Evolutionary conservation across 2,888 invertebrate species (phyloP), one percentile per base, ranked within the genome.

Genomic region (Ophion obscuratus): DNA sequence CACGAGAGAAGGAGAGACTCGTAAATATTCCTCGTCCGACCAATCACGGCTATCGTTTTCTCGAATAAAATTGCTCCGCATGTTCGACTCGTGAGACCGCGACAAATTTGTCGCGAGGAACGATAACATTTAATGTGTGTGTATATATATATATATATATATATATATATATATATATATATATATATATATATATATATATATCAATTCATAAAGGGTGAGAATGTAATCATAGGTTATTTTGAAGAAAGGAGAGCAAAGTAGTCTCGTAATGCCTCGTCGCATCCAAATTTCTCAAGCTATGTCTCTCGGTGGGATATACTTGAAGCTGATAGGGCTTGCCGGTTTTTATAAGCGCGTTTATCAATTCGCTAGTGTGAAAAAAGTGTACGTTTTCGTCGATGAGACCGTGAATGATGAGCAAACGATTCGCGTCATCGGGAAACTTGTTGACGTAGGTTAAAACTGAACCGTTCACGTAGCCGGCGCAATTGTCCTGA

Each of bases 361-460:
- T 97, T 36, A 99, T 97, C 85, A 99, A 95, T 89, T 97, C 97
- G 91, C 98, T 98, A 17, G 99, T 99, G 94, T 99, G 99, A 90
- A 97, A 97, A 94, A 99, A 99, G 94, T 99, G 99, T 0, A 99
- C 99, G 94, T 99, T 99, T 94, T 99, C 99, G 94, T 99, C 99
- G 81, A 99, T 98, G 87, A 99, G 95, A 2, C 99, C 99, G 94
- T 99, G 99, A 89, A 99, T 98, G 61, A 99, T 98, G 24, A 99
- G 95, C 88, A 99, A 95, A 57, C 99, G 96, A 91, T 98, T 98
- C 92, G 98, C 98, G 93, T 98, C 97, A 93, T 99, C 98, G 2
- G 99, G 99, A 94, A 99, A 98, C 93, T 96, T 96, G 90, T 97
- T 96, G 71, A 98, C 97, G 91, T 97, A 97, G 84, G 96, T 97